Evolutionary conservation across 1,140 invertebrate genomes (phyloP), one percentile per base, ranked within the genome.

Genomic region (Temnothorax nylanderi): DNA sequence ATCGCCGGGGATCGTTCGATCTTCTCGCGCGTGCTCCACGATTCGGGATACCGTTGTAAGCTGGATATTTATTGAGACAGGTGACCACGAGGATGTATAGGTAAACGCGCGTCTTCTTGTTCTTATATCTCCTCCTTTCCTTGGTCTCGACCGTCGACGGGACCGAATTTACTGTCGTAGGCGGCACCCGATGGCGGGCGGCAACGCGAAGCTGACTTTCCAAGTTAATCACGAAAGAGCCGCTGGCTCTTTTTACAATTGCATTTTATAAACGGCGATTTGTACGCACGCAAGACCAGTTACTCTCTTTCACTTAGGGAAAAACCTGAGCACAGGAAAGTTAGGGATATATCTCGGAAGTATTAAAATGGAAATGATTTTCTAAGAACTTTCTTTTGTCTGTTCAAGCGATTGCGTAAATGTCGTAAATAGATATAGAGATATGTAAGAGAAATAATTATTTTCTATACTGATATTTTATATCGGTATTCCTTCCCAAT

Each of bases 161-260:
- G 62, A 77, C 82, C 37, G 21, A 89, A 89, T 90, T 89, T 89
- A 89, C 54, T 44, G 62, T 89, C 77, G 49, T 87, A 90, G 76
- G 77, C 34, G 64, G 51, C n/a, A 13, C 26, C 56, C 10, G 21
- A 41, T 37, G 47, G 37, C 32, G 49, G 49, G 16, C 44, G 44
- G 58, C 49, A 64, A n/a, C 21, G 34, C 44, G 3, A 21, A 74
- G 34, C 49, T 71, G 3, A 87, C 58, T 87, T 89, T 90, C 77
- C 49, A 77, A 51, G 58, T 65, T 90, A 90, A 90, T 89, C 51
- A 49, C 41, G 54, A 51, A 84, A 65, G 76, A 54, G 87, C 58
- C 41, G 56, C 49, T 21, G 51, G 26, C 58, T 21, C 44, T 18
- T 76, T 82, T 81, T 82, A 74, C 34, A 85, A 87, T 72, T 64